phyloP scores from a whole-genome alignment of 2,888 invertebrate genomes.

The Margaritifera margaritifera region DNA sequence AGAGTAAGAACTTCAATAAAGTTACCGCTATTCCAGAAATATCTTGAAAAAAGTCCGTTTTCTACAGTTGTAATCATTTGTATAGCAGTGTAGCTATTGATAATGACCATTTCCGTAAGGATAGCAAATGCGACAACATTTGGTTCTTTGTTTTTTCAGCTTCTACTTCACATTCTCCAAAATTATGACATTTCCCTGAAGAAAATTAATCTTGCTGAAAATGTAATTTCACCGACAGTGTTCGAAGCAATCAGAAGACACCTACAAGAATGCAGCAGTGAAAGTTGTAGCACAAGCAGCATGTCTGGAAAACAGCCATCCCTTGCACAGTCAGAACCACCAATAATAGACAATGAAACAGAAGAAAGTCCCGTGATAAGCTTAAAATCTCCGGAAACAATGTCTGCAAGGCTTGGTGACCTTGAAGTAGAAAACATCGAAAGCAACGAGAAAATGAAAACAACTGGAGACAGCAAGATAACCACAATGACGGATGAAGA shows the following conservation, averaged over 20 bases:
- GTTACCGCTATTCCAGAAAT: no score
- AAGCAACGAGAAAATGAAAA: no score
- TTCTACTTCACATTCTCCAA: conserved; percentile 59
- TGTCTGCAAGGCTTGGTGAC: no score
- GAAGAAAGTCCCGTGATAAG: no score
- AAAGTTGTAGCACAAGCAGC: conserved; percentile 5
- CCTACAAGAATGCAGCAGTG: conserved; percentile 4
- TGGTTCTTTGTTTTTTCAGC: conserved; percentile 41
- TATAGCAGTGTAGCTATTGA: no score
- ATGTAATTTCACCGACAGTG: conserved; percentile 41
- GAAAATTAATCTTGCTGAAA: conserved; percentile 55
- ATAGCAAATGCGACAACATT: background rate
- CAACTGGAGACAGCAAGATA: no score
- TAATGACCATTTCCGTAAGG: background rate
- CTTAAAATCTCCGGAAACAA: no score
- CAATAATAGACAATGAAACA: conserved; percentile 7
- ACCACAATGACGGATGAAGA: no score
- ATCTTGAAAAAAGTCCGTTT: no score
- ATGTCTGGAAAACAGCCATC: conserved; percentile 24
- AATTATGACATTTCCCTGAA: conserved; percentile 53
- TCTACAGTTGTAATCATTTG: no score
- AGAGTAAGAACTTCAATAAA: no score
- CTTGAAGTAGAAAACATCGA: no score
- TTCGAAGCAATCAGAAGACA: conserved; percentile 45
- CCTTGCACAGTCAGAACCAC: conserved; percentile 34